Evolutionary conservation across 1,140 invertebrate species (phyloP), one percentile per base, ranked within the genome.

Genomic region (Orius laevigatus): DNA sequence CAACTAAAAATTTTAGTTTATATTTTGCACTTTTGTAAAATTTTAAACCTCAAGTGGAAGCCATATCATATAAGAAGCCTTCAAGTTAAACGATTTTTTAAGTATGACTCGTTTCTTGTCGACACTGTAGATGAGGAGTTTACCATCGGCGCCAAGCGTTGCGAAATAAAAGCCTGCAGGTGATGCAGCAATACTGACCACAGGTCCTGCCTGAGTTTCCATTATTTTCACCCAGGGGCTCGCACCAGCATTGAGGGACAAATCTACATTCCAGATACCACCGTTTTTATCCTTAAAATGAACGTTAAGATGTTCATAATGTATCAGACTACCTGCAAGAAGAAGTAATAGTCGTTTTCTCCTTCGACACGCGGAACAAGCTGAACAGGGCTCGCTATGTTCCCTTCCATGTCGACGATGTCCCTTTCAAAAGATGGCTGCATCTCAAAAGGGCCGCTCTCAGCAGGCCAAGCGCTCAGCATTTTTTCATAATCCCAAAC

Each of bases 401-500:
- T 25, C 4, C 58, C 46, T 4, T 48, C 32, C 12, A 64, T 56
- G 14, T 59, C 55, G 11, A 59, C 55, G 52, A 82, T 70, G 59
- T 64, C 54, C 57, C 79, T 68, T 63, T 90, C 85, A 59, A 84
- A 80, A 46, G 82, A 78, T 2, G 87, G 86, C 60, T 91, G 84
- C 42, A 88, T 74, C 63, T 85, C 78, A 41, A 88, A 72, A 54
- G 81, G 74, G 6, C 85, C 79, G 57, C 85, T 80, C 1, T 19
- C 2, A 0, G 76, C 70, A 0, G 76, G 74, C 64, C 90, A 79
- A 1, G 84, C 81, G 52, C 79, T 71, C 56, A 90, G 84, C 12
- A 91, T 83, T 0, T 76, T 80, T 49, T 87, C 83, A 70, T 87
- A 89, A 60, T 80, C 85, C 87, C 88, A 93, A 15, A 85, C 70